Conservation (phyloP, 2,888 invertebrate genomes). For the Parnassius apollo region DNA sequence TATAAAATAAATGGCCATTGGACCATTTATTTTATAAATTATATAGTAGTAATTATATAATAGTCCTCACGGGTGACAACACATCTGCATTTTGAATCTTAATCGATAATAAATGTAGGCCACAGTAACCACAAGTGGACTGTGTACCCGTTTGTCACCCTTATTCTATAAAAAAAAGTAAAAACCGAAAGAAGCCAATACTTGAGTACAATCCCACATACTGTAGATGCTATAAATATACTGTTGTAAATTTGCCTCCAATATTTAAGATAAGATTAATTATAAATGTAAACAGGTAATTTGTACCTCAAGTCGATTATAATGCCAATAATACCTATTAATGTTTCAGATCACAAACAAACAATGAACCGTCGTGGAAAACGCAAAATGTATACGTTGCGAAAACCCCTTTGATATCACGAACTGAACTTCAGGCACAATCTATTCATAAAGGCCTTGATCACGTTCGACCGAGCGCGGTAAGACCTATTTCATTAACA, state of each 20-base stretch:
- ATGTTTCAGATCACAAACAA: constrained; percentile 3
- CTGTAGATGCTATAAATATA: too few species aligned
- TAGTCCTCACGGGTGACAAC: too few species aligned
- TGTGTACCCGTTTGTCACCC: too few species aligned
- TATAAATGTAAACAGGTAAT: neutral
- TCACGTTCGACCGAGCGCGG: constrained; percentile 8
- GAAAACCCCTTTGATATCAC: neutral
- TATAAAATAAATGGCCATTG: too few species aligned
- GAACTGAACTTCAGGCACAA: constrained; percentile 10
- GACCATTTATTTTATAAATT: too few species aligned
- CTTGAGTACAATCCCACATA: too few species aligned
- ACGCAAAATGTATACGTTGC: constrained; percentile 10
- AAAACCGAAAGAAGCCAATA: too few species aligned
- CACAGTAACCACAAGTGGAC: too few species aligned
- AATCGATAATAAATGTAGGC: too few species aligned
- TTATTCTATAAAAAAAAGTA: too few species aligned
- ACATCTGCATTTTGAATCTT: too few species aligned
- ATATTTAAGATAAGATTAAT: neutral
- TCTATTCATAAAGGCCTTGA: constrained; percentile 3
- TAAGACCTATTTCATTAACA: constrained; percentile 4
- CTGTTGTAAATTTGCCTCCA: neutral
- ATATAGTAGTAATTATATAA: too few species aligned
- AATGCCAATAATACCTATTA: neutral
- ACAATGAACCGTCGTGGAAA: constrained; percentile 13
- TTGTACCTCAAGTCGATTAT: neutral